Evolutionary conservation across 1,140 invertebrate genomes (phyloP).

Genomic region (Paraescarpia echinospica): DNA sequence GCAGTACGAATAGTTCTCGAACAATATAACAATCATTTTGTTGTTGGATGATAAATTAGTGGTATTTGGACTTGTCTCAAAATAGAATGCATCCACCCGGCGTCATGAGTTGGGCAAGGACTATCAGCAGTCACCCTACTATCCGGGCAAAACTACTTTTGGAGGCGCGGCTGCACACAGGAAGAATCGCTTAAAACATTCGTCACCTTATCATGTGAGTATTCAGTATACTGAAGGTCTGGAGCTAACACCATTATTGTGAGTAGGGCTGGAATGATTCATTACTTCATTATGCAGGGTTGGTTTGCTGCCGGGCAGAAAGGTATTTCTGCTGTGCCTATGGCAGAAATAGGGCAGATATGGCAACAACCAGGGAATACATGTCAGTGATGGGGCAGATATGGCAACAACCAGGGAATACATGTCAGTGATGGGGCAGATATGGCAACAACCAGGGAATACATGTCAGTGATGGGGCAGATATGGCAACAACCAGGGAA

Average conservation of each 20-base stretch:
- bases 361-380: too few species aligned
- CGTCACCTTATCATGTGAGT: slow-evolving; percentile 37
- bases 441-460: too few species aligned
- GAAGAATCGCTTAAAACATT: slow-evolving; percentile 38
- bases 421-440: too few species aligned
- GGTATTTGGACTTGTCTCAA: not conserved
- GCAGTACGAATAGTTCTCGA: too few species aligned
- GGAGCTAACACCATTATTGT: not conserved
- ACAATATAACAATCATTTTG: too few species aligned
- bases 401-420: too few species aligned
- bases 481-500: too few species aligned
- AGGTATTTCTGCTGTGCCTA: too few species aligned
- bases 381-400: too few species aligned
- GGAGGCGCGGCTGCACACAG: slow-evolving; percentile 73
- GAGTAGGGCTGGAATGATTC: not conserved
- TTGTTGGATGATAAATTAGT: not conserved
- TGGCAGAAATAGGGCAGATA: too few species aligned
- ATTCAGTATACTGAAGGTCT: not conserved
- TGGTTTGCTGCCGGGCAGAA: too few species aligned
- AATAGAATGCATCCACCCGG: not conserved
- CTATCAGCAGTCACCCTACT: slow-evolving; percentile 72
- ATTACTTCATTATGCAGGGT: not conserved
- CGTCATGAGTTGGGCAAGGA: slow-evolving; percentile 34
- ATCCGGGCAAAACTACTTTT: slow-evolving; percentile 76
- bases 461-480: too few species aligned